A percentile compares a stretch with the other conserved stretches of the same genome.
Conservation (phyloP, 2,797 vertebrate species). For the Bovichtus variegatus region DNA sequence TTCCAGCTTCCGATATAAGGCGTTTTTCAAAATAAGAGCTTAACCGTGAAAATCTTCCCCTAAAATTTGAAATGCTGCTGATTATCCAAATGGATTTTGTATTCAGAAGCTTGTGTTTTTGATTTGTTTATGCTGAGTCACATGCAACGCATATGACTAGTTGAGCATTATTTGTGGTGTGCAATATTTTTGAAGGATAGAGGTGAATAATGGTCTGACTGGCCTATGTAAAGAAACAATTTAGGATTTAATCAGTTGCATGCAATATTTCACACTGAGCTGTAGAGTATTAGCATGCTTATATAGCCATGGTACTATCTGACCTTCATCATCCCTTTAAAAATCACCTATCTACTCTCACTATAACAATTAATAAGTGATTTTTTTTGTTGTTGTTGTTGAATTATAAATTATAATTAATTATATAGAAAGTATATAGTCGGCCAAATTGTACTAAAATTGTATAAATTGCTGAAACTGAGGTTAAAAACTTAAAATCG, state of each 20-base stretch:
- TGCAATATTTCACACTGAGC: conserved; percentile 71
- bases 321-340: conserved; percentile 12
- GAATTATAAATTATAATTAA: too few relatives aligned
- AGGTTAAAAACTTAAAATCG: not conserved
- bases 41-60: rapidly evolving
- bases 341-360: too few relatives aligned
- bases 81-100: not conserved
- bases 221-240: conserved; percentile 18
- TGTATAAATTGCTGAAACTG: too few relatives aligned
- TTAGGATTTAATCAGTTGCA: conserved; percentile 49
- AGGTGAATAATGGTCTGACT: conserved; percentile 14
- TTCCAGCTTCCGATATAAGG: conserved; percentile 51
- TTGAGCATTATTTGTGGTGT: not conserved
- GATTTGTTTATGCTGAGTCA: not conserved
- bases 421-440: too few relatives aligned
- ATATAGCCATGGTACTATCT: conserved; percentile 5
- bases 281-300: conserved; percentile 40
- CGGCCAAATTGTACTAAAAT: too few relatives aligned
- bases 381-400: too few relatives aligned
- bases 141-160: not conserved
- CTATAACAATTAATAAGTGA: too few relatives aligned
- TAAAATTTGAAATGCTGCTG: not conserved
- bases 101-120: not conserved
- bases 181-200: not conserved
- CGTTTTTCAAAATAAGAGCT: conserved; percentile 67